Percentiles rank a stretch among this genome's conserved stretches.
Evolutionary conservation across 2,113 vertebrate genomes (phyloP).

Genomic region (Corythaixoides concolor): DNA sequence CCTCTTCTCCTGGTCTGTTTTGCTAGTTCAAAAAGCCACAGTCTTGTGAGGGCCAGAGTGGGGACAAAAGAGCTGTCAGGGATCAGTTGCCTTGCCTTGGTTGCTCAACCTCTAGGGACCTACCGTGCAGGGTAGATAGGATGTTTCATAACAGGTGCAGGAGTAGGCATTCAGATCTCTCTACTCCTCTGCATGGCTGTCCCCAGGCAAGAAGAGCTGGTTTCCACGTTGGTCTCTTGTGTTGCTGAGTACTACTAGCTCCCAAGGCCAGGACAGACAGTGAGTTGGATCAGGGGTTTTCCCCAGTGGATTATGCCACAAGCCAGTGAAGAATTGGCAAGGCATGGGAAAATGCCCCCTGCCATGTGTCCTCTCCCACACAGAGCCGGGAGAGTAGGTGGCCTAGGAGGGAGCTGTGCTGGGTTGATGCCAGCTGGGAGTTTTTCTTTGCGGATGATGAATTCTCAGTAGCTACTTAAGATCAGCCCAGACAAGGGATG

Average conservation of each 20-base stretch:
- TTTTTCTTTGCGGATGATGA: background rate
- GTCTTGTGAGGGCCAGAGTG: background rate
- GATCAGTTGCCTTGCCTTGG: background rate
- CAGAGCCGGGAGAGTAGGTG: background rate
- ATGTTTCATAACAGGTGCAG: background rate
- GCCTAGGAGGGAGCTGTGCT: background rate
- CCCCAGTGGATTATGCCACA: background rate
- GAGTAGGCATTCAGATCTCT: background rate
- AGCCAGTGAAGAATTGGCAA: background rate
- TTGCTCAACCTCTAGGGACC: background rate
- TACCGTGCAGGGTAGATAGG: rapidly evolving
- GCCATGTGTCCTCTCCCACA: background rate
- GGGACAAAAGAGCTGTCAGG: background rate
- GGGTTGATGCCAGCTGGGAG: background rate
- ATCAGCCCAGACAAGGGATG: background rate
- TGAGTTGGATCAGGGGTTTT: background rate
- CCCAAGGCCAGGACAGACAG: background rate
- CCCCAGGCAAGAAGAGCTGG: background rate
- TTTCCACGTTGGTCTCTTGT: background rate
- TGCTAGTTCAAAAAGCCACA: background rate
- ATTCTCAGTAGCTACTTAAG: background rate
- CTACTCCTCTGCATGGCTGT: background rate
- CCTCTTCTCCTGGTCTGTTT: background rate
- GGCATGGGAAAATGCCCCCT: background rate
- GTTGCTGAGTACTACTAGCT: background rate